Percentiles rank a stretch among this genome's conserved stretches.
Evolutionary conservation across 2,797 vertebrate species (phyloP).

Genomic region (Gadopsis bispinosus): DNA sequence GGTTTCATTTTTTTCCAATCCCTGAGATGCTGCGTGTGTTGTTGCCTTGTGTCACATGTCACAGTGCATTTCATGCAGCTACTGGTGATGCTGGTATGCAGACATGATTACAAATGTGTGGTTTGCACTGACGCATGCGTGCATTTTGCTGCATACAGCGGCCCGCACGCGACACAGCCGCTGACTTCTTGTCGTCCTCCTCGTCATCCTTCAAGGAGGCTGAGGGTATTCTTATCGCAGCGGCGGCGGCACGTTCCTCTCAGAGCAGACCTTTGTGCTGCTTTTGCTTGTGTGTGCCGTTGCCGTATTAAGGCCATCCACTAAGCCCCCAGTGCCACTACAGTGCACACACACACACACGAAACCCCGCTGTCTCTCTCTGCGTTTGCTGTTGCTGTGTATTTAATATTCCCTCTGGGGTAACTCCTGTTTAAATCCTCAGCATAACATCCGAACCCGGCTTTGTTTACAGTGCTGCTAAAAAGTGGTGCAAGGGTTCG

Average conservation of each 20-base stretch:
- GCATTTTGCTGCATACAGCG: not conserved
- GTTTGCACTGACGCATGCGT: not conserved
- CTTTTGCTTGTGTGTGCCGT: conserved; percentile 72
- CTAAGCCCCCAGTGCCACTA: conserved; percentile 64
- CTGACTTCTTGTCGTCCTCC: conserved; percentile 15
- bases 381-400: conserved; percentile 30
- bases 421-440: conserved; percentile 52
- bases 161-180: not conserved
- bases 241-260: conserved; percentile 13
- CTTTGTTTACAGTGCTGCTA: conserved; percentile 19
- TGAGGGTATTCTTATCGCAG: conserved; percentile 42
- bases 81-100: not conserved
- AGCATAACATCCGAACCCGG: conserved; percentile 1
- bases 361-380: conserved; percentile 34
- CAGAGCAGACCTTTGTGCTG: conserved; percentile 42
- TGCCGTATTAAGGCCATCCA: conserved; percentile 79
- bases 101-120: not conserved
- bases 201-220: conserved; percentile 36
- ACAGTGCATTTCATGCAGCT: not conserved
- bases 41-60: not conserved
- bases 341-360: conserved; percentile 23
- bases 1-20: conserved; percentile 1
- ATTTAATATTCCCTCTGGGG: conserved; percentile 39
- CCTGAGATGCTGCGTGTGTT: not conserved
- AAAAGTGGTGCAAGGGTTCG: not conserved